Conservation (phyloP, 2,888 invertebrate genomes). For the Zelleria hepariella region DNA sequence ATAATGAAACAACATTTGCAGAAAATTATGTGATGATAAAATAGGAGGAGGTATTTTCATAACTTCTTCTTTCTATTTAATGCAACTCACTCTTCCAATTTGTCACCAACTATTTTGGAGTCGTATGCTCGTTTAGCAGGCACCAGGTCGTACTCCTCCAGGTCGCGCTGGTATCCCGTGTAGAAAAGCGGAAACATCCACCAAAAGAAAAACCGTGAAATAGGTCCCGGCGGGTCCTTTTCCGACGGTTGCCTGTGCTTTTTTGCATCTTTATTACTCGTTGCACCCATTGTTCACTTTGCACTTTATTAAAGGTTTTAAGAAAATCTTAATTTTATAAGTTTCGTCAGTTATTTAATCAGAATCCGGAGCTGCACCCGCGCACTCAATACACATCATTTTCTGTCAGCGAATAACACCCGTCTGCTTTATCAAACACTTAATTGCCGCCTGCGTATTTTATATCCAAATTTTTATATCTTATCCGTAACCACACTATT, state of each 20-base stretch:
- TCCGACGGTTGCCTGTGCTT: constrained; percentile 17
- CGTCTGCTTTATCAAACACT: neutral
- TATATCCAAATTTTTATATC: neutral
- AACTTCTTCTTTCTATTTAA: too few relatives aligned
- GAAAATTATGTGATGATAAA: too few relatives aligned
- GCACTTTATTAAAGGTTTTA: too few relatives aligned
- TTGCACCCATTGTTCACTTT: neutral
- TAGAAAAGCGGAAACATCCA: constrained; percentile 85
- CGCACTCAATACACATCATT: neutral
- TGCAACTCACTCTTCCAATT: constrained; percentile 74
- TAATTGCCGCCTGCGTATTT: neutral
- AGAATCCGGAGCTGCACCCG: neutral
- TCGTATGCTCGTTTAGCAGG: constrained; percentile 78
- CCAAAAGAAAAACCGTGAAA: constrained; percentile 77
- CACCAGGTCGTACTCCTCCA: constrained; percentile 82
- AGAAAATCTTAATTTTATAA: too few relatives aligned
- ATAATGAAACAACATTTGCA: too few relatives aligned
- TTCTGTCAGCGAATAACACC: neutral
- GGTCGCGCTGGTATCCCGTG: constrained; percentile 78
- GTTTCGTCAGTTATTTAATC: neutral
- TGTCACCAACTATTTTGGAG: constrained; percentile 77
- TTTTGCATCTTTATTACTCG: neutral
- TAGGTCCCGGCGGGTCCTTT: constrained; percentile 41
- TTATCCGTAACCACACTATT: too few relatives aligned
- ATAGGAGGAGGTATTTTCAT: too few relatives aligned